Evolutionary conservation across 2,797 vertebrate genomes (phyloP), one percentile per base, ranked within the genome.

Genomic region (Amazona finschi): DNA sequence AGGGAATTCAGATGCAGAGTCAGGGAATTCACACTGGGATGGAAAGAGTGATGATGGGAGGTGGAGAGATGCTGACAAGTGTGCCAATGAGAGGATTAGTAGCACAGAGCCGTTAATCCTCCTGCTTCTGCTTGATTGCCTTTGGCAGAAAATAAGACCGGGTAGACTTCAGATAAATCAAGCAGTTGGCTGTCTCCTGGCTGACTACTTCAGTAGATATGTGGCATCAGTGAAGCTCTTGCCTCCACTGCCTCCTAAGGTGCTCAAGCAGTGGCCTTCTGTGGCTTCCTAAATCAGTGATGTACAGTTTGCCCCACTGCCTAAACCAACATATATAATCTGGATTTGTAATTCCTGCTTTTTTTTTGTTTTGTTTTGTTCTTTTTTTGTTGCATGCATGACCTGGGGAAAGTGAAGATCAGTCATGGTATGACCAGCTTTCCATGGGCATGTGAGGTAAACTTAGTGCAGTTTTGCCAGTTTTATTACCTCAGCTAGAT

Each of bases 131-230:
- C 57, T 55, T 66, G 60, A 73, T 61, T 85, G 62, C 66, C 33
- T 80, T 73, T 92, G 94, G 79, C 89, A 92, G 79, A 62, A 77
- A 74, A 74, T 57, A 74, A 57, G 65, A 25, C 20, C 0, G 4
- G 17, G 28, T n/a, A 43, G 70, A 18, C 50, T 92, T 87, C 24
- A 85, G 52, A 84, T 87, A 90, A 92, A 92, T 81, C 89, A 70
- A 85, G 61, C 43, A 36, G 57, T 66, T 90, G 85, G 38, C 65
- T 87, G 61, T 61, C 50, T 66, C 41, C 70, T 77, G 39, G 28
- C 53, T 93, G 69, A 38, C 49, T 25, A 8, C 41, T 57, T 61
- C 58, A 52, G 39, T 24, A 74, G 57, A 39, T 75, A 53, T 0
- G 1, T 60, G 70, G 53, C 55, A 62, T 12, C 5, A 36, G 39